phyloP scores from a whole-genome alignment of 2,797 vertebrate species.

The Acanthurus tractus region DNA sequence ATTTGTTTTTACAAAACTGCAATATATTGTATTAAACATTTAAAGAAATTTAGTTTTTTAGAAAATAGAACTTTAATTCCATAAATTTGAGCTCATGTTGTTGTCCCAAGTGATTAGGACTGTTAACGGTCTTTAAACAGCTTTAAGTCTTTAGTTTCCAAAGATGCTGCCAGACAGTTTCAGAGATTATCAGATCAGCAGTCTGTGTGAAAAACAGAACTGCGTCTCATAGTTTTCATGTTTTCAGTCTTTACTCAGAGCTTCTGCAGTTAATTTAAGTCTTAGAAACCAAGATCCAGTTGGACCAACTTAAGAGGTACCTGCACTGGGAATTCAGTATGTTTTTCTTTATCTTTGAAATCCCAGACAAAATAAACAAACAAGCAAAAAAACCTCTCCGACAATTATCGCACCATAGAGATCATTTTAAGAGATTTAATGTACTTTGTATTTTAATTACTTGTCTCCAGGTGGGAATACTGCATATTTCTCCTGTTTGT shows the following conservation, averaged over 20 bases:
- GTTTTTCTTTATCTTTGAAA: constrained; percentile 1
- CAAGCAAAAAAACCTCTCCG: background rate
- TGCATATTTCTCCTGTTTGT: background rate
- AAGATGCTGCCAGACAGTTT: constrained; percentile 21
- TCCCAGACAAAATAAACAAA: background rate
- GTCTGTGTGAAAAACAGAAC: constrained; percentile 22
- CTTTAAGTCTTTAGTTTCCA: constrained; percentile 30
- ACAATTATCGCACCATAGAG: background rate
- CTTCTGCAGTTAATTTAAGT: background rate
- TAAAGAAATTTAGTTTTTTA: no score
- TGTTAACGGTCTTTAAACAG: constrained; percentile 22
- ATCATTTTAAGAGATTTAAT: constrained; percentile 25
- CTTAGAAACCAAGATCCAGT: background rate
- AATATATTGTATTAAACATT: no score
- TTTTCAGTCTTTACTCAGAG: background rate
- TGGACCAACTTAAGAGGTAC: constrained; percentile 7
- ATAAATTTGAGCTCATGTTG: constrained; percentile 8
- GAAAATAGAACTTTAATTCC: background rate
- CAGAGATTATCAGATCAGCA: constrained; percentile 32
- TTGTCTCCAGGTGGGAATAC: background rate
- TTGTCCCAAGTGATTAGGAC: constrained; percentile 19
- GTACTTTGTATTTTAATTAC: constrained; percentile 6
- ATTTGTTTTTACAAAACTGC: background rate
- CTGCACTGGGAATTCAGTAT: constrained; percentile 1
- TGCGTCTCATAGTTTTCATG: constrained; percentile 3